Evolutionary conservation across 2,113 vertebrate species (phyloP).

Genomic region (Chamaetylas fuelleborni): DNA sequence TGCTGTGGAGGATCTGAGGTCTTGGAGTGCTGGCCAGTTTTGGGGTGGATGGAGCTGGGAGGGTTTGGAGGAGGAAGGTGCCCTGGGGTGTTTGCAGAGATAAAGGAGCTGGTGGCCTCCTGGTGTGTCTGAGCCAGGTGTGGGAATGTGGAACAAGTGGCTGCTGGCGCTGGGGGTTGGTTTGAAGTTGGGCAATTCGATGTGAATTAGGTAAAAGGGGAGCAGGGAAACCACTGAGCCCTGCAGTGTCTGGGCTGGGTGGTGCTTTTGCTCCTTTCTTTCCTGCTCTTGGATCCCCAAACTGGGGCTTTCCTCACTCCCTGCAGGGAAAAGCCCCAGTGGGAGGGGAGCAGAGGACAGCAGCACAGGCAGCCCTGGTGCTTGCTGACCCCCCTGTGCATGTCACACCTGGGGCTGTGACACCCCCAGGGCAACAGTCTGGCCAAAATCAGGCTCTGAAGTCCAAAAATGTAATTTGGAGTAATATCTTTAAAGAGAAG

Average conservation of each 20-base stretch:
- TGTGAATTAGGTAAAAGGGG: not conserved
- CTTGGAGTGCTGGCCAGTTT: not conserved
- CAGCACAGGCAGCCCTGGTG: not conserved
- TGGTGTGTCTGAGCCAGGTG: no score
- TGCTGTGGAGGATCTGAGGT: not conserved
- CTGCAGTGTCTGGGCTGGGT: not conserved
- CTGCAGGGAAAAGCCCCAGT: fast-evolving
- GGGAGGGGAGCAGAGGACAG: not conserved
- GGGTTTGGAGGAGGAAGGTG: not conserved
- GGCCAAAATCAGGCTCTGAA: not conserved
- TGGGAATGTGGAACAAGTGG: fast-evolving
- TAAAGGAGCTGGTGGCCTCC: fast-evolving
- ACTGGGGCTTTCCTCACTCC: not conserved
- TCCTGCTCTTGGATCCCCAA: not conserved
- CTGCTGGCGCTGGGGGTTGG: not conserved
- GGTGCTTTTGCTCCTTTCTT: not conserved
- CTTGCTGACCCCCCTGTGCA: fast-evolving
- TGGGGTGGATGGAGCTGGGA: not conserved
- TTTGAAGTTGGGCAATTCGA: not conserved
- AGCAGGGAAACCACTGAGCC: not conserved
- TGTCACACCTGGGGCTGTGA: not conserved
- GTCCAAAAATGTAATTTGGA: not conserved
- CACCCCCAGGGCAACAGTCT: not conserved
- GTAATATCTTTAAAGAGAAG: not conserved
- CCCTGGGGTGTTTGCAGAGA: not conserved